Evolutionary conservation across 2,113 vertebrate genomes (phyloP).

Genomic region (Sylvia atricapilla): DNA sequence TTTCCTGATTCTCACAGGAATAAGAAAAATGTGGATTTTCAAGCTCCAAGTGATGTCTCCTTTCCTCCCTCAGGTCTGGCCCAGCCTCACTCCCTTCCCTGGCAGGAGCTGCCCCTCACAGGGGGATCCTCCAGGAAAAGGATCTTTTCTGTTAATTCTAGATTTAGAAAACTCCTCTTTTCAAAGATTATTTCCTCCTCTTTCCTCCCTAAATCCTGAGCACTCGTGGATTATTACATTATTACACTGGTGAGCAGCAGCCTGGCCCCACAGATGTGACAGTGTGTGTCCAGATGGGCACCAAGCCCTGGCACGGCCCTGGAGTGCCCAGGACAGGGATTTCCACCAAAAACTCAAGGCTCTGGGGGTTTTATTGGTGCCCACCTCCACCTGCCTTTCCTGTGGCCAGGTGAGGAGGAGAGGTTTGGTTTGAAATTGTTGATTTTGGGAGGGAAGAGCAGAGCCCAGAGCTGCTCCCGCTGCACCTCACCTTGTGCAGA

Average conservation of each 20-base stretch:
- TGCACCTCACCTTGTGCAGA: accelerated
- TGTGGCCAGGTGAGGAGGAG: neutral
- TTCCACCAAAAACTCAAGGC: neutral
- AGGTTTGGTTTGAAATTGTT: neutral
- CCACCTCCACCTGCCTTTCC: neutral
- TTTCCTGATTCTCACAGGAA: neutral
- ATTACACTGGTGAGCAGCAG: neutral
- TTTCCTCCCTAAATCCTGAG: neutral
- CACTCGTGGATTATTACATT: accelerated
- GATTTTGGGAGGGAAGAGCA: neutral
- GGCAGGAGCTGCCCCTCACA: accelerated
- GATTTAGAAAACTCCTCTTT: neutral
- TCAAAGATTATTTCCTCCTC: neutral
- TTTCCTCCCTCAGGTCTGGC: neutral
- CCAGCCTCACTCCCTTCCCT: neutral
- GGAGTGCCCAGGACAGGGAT: accelerated
- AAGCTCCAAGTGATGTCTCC: accelerated
- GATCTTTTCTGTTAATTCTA: neutral
- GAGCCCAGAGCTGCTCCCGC: neutral
- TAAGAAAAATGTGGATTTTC: neutral
- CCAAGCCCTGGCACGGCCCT: neutral
- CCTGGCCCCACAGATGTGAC: neutral
- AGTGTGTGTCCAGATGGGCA: accelerated
- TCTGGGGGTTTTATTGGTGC: neutral
- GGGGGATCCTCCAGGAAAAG: neutral